Conservation (phyloP, 2,888 invertebrate species). For the Scrobipalpa atriplicella region DNA sequence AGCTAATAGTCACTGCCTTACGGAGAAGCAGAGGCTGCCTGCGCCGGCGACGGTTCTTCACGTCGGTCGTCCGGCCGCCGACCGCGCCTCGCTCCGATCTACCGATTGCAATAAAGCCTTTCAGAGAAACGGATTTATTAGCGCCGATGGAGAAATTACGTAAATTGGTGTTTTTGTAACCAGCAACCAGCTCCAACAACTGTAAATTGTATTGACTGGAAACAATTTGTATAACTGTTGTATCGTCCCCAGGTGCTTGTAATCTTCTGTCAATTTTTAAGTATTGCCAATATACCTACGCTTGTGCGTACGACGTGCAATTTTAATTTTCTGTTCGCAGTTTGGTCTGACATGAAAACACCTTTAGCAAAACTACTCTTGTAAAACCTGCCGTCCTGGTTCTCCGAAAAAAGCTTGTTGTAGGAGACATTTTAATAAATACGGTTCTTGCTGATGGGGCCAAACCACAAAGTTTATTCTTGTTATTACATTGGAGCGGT, state of each 20-base stretch:
- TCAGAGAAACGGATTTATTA: conserved; percentile 23
- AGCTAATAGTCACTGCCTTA: conserved; percentile 37
- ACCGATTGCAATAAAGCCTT: conserved; percentile 18
- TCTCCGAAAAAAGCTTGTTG: conserved; percentile 9
- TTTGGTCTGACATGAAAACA: conserved; percentile 1
- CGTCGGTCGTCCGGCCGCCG: background rate
- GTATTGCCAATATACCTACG: background rate
- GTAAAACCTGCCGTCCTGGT: conserved; percentile 16
- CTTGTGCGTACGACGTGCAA: background rate
- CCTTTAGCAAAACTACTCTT: background rate
- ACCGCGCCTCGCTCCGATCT: conserved; percentile 2
- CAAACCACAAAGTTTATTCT: conserved; percentile 34
- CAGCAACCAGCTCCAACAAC: conserved; percentile 11
- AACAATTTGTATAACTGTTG: conserved; percentile 23
- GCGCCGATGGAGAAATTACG: conserved; percentile 19
- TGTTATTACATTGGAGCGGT: conserved; percentile 36
- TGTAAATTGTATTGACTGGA: conserved; percentile 1
- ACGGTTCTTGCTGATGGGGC: background rate
- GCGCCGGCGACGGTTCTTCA: background rate
- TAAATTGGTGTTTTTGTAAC: conserved; percentile 10
- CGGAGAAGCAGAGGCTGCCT: conserved; percentile 7
- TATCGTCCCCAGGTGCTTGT: background rate
- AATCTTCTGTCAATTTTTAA: conserved; percentile 1
- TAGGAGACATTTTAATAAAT: background rate
- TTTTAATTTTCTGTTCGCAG: conserved; percentile 6